These are phyloP conservation scores for Amphiprion ocellaris DNA, from an alignment of 2,113 vertebrate genomes.

Conservation along the genomic window DNA sequence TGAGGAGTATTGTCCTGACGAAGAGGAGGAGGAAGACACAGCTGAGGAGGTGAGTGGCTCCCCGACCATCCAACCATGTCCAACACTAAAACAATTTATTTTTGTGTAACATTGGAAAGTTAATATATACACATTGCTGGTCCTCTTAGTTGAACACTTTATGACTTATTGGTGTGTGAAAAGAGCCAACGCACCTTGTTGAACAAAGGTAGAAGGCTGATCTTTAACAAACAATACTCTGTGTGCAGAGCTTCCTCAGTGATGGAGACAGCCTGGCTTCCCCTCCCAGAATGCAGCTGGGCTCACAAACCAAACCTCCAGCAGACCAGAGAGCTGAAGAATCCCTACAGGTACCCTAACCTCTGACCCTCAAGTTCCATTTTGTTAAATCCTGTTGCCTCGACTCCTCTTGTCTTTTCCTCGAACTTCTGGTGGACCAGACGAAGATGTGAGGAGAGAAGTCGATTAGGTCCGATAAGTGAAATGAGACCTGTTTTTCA, in stretches of 20 bases:
- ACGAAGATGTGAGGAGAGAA: no score
- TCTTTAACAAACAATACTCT: background rate
- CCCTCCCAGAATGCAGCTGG: slow-evolving; percentile 85
- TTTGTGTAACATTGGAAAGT: no score
- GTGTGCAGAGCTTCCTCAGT: slow-evolving; percentile 88
- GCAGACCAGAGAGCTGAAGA: background rate
- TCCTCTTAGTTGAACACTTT: no score
- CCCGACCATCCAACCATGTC: background rate
- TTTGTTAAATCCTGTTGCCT: no score
- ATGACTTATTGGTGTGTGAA: no score
- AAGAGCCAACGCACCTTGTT: no score
- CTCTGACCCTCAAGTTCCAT: background rate
- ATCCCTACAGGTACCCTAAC: slow-evolving; percentile 26
- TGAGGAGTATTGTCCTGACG: slow-evolving; percentile 96
- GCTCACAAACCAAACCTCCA: slow-evolving; percentile 40
- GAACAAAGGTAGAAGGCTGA: no score
- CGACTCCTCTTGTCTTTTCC: no score
- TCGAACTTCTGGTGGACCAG: no score
- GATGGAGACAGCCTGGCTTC: slow-evolving; percentile 93
- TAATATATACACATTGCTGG: no score
- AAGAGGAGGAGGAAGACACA: slow-evolving; percentile 93
- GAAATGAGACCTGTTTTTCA: slow-evolving; percentile 6
- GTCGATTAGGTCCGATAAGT: no score
- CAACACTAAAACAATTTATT: no score
- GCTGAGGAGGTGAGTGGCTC: slow-evolving; percentile 88